Evolutionary conservation across 2,113 vertebrate genomes (phyloP), one percentile per base, ranked within the genome.

Genomic region (Cheirogaleus medius): DNA sequence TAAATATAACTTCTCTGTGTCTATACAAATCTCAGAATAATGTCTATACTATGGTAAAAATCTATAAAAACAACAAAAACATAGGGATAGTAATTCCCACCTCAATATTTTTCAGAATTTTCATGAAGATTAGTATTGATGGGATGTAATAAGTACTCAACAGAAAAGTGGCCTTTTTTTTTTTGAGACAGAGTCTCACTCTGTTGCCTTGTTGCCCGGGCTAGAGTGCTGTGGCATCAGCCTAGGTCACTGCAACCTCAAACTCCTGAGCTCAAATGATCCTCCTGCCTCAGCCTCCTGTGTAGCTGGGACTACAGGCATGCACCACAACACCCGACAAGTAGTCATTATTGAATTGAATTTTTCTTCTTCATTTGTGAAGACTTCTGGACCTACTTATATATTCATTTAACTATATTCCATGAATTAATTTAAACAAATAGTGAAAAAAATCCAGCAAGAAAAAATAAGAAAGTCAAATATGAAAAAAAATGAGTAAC

Each of bases 381-480:
- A 90, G 58, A 93, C 18, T 95, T 58, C 20, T 73, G 14, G 56
- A 12, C 3, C 39, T 84, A 87, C 18, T 76, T 8, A 37, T 39
- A 13, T 71, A 84, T 78, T 84, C 3, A 81, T 52, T 20, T 81
- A 74, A 64, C 58, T 91, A 44, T 49, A 37, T 76, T 83, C 47
- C 27, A 93, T 29, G 73, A 91, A 82, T 93, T 93, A 93, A 71
- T 56, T 93, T 68, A 29, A 83, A 73, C 86, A 83, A 83, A 20
- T 29, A 76, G 37, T 80, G 14, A 94, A 74, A 97, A 81, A 97
- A 81, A 29, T 76, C 9, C 39, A 76, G 20, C 78, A 66, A 66
- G 42, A 77, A 95, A 90, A 96, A 66, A 71, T 8, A 89, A 54
- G 27, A 63, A 94, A 82, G 20, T 80, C 27, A 10, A 78, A 60